Base-by-base conservation (phyloP, 2,113 vertebrate species). In the Dascyllus trimaculatus region DNA sequence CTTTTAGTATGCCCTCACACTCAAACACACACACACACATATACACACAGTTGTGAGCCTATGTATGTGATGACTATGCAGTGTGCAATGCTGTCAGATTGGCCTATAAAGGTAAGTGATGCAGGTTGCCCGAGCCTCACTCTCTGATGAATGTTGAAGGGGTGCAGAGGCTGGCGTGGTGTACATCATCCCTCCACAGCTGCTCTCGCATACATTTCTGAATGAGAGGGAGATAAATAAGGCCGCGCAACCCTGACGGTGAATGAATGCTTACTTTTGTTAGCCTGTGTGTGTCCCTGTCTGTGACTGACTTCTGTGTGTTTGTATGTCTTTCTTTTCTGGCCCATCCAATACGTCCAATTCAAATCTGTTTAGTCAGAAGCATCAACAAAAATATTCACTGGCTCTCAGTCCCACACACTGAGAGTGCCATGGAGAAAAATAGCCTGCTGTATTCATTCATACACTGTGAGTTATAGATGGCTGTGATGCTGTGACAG, bases 101-200 rank as follows among this genome's bases (percentile, higher is more conserved):
- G 75, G 63, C 61, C 83, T 69, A 90, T 94, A 91, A 94, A 92
- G 85, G 89, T 91, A 92, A 94, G 91, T 89, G 88, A 92, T 91
- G 88, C 63, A 35, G 26, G 66, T 46, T 71, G 78, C 80, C 78
- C 18, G n/a, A 57, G 80, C 75, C 69, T 82, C 71, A 4, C 80
- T 77, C 78, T 73, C 83, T 92, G 91, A 93, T 91, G 85, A 88
- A 94, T 92, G 90, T 69, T 71, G 58, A 81, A 64, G 57, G 73
- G 71, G 69, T 74, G 79, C 80, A 66, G 78, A 78, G 76, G 76
- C 80, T 84, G 82, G 53, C 62, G 24, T 70, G 76, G 75, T 45
- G 80, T 92, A 88, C 84, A 93, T 93, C 90, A 91, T 91, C 75
- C 51, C 71, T 54, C 61, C 57, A 48, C 73, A 57, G 81, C 72